Evolutionary conservation across 2,888 invertebrate genomes (phyloP).

Genomic region (Campoplex capitator): DNA sequence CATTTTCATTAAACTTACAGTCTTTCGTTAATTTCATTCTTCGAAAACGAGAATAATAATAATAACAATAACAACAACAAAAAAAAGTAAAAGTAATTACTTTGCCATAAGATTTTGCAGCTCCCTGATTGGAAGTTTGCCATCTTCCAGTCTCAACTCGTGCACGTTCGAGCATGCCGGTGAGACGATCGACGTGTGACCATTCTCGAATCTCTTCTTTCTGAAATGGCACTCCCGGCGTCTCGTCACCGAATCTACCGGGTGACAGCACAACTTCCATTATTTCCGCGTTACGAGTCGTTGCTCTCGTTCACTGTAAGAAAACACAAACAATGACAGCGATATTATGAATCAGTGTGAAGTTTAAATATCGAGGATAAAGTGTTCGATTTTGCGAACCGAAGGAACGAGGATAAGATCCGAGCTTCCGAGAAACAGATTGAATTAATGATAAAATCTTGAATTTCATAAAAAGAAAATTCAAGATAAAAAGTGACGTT

Average conservation of each 20-base stretch:
- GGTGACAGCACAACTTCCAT: constrained; percentile 80
- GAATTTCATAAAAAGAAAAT: neutral
- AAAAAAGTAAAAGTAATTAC: constrained; percentile 78
- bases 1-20: no score
- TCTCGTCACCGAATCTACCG: constrained; percentile 73
- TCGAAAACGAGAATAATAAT: neutral
- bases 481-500: neutral
- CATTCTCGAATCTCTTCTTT: constrained; percentile 86
- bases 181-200: constrained; percentile 86
- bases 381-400: neutral
- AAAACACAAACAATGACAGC: neutral
- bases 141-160: constrained; percentile 86
- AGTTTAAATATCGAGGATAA: neutral
- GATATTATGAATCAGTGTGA: neutral
- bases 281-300: constrained; percentile 31
- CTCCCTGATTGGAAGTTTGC: constrained; percentile 85
- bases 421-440: neutral
- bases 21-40: neutral
- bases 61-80: neutral
- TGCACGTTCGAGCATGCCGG: constrained; percentile 86
- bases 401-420: neutral
- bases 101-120: constrained; percentile 86
- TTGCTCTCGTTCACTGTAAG: constrained; percentile 6
- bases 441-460: no score
- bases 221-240: constrained; percentile 84